Conservation (phyloP, 2,888 invertebrate species). For the Pharmacophagus antenor region DNA sequence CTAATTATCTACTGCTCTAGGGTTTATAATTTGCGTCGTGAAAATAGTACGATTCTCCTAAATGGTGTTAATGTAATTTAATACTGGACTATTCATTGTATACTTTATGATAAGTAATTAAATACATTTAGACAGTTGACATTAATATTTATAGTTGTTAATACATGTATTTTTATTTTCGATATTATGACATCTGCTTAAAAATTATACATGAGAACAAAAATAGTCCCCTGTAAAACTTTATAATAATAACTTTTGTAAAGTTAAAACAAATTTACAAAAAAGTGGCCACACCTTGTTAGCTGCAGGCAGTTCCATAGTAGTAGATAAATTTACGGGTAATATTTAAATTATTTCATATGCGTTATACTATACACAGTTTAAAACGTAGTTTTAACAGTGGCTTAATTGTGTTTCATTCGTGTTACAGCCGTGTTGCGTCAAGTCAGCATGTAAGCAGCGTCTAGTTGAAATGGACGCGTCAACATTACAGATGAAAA, state of each 20-base stretch:
- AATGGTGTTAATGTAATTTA: conserved; percentile 17
- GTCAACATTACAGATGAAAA: conserved; percentile 48
- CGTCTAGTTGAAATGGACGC: conserved; percentile 49
- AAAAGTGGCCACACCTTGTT: no score
- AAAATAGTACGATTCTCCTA: conserved; percentile 6
- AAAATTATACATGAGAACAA: no score
- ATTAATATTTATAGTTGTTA: conserved; percentile 24
- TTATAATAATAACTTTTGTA: no score
- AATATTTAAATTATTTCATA: no score
- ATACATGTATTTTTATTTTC: not conserved
- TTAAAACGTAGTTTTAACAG: not conserved
- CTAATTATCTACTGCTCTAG: conserved; percentile 7
- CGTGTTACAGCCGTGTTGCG: conserved; percentile 53
- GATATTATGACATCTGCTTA: no score
- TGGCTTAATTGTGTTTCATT: not conserved
- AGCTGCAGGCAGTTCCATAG: no score
- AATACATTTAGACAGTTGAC: not conserved
- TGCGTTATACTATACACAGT: not conserved
- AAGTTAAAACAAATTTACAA: no score
- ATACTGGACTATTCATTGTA: conserved; percentile 1
- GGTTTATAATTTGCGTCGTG: not conserved
- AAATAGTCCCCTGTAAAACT: no score
- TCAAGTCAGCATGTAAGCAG: conserved; percentile 49
- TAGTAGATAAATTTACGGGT: no score
- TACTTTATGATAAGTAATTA: conserved; percentile 4